Percentiles rank a stretch among this genome's conserved stretches.
phyloP scores from a whole-genome alignment of 2,888 invertebrate genomes.

The Yponomeuta cagnagella region DNA sequence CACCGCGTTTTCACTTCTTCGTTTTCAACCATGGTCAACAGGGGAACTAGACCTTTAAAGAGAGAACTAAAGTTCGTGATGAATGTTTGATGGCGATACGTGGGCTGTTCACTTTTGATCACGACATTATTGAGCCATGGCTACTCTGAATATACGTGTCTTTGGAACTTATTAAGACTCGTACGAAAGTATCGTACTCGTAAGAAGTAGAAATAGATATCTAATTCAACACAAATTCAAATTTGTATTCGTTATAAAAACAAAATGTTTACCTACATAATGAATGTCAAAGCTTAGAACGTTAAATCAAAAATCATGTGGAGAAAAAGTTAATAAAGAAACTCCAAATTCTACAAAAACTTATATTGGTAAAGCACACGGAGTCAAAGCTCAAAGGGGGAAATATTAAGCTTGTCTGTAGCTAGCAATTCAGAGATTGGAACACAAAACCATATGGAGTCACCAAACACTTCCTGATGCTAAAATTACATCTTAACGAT shows the following conservation, averaged over 20 bases:
- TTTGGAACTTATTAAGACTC: not conserved
- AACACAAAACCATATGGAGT: not conserved
- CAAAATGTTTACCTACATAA: too few relatives aligned
- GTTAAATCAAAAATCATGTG: too few relatives aligned
- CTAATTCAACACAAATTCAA: too few relatives aligned
- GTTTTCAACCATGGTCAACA: not conserved
- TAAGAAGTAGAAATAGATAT: too few relatives aligned
- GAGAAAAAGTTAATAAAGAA: too few relatives aligned
- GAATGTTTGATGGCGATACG: not conserved
- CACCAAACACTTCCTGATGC: not conserved
- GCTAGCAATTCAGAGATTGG: not conserved
- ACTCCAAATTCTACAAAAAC: too few relatives aligned
- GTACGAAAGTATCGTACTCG: too few relatives aligned
- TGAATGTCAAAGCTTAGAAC: too few relatives aligned
- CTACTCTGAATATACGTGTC: not conserved
- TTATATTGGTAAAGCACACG: too few relatives aligned
- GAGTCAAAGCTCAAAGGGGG: too few relatives aligned
- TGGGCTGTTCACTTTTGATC: not conserved
- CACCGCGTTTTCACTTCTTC: not conserved
- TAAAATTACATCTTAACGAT: conserved; percentile 3
- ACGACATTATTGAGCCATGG: not conserved
- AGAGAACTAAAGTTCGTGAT: not conserved
- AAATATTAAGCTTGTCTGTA: not conserved
- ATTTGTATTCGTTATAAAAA: too few relatives aligned
- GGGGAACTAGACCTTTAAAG: not conserved